phyloP scores from a whole-genome alignment of 2,797 vertebrate species.

The Heterohyrax brucei region DNA sequence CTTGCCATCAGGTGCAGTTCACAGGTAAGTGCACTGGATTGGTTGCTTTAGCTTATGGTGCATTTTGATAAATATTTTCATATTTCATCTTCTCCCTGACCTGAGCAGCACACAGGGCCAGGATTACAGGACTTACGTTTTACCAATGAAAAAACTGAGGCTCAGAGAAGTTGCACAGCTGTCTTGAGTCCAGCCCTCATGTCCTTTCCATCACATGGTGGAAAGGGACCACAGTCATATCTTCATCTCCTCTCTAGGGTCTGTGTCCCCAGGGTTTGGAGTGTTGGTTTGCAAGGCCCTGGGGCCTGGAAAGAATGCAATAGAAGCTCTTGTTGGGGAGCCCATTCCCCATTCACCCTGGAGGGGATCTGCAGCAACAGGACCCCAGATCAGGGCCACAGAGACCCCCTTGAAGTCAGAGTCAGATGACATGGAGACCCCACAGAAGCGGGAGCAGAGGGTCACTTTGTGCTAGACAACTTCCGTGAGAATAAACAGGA shows the following conservation, averaged over 20 bases:
- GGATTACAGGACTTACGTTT: neutral
- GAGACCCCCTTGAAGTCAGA: neutral
- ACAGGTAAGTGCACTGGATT: accelerated
- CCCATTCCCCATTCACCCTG: neutral
- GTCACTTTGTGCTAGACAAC: neutral
- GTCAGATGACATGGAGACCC: neutral
- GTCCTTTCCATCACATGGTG: neutral
- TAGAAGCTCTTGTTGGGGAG: neutral
- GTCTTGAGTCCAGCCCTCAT: neutral
- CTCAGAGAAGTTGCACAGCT: neutral
- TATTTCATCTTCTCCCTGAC: neutral
- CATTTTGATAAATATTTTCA: neutral
- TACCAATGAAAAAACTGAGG: neutral
- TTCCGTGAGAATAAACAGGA: neutral
- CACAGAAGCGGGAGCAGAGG: neutral
- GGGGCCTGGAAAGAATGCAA: neutral
- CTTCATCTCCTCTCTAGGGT: neutral
- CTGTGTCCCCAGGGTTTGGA: neutral
- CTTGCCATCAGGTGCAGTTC: neutral
- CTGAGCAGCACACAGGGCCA: neutral
- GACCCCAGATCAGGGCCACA: neutral
- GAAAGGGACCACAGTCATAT: neutral
- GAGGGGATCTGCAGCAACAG: neutral
- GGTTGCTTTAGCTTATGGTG: neutral
- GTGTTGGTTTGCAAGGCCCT: too few relatives aligned